Base-by-base conservation (phyloP, 2,888 invertebrate species). In the Bembecia ichneumoniformis region DNA sequence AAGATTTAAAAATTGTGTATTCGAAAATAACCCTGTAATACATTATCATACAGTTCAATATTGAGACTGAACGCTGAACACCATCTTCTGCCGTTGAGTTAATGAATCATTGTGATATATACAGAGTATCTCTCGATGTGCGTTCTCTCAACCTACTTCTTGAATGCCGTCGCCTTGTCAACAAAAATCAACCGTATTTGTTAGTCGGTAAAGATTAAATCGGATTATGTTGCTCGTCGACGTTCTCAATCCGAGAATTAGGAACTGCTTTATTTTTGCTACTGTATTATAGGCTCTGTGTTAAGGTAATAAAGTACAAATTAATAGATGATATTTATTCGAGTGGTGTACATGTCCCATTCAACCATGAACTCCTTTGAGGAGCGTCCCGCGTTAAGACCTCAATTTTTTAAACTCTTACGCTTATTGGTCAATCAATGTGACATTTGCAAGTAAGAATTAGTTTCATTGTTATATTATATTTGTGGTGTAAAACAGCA, bases 341-440 rank as follows among this genome's bases (percentile, higher is more conserved):
- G 40, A 40, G 40, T n/a, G 14, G 11, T 40, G 40, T 80, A 80
- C 81, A 83, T 82, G 77, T 80, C 77, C 74, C 76, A 78, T 81
- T 82, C 83, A 86, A 86, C 84, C 84, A 83, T 86, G 84, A 86
- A 83, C 84, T 82, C 80, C 82, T 83, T 82, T 68, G 83, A 81
- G 78, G 80, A 82, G 71, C 82, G 80, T 81, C 83, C 81, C 78
- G 82, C 81, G 78, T 70, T 71, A 71, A 83, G 83, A 83, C 86
- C 84, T 83, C 82, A 84, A 81, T 83, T 82, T 83, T 83, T 83
- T 77, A 76, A 73, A 80, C 74, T 81, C 82, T 81, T 77, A 82
- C 76, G 77, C 77, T 40, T 83, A 75, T 86, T 84, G 83, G 82
- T 77, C 81, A 83, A 84, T 83, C 77, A 71, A 70, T 72, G 40